A percentile compares a stretch with the other conserved stretches of the same genome.
These are phyloP conservation scores for Stomorhina lunata DNA, from an alignment of 2,888 invertebrate genomes.

Conservation along the genomic window DNA sequence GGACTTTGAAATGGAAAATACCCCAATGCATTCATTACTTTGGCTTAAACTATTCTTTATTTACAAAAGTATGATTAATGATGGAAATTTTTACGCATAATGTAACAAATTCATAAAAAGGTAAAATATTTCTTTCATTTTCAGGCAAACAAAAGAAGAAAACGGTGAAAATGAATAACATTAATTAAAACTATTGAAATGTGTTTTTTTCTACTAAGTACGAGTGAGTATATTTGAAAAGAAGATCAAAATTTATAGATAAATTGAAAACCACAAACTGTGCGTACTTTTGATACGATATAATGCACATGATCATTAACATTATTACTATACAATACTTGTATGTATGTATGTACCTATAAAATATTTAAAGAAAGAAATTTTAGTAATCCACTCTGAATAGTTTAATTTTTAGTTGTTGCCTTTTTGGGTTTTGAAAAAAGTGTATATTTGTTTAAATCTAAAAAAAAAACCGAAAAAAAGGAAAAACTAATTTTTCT, in stretches of 20 bases:
- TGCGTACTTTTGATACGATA: conserved; percentile 11
- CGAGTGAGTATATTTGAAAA: too few relatives aligned
- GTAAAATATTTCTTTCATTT: not conserved
- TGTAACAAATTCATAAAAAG: conserved; percentile 11
- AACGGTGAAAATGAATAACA: conserved; percentile 30
- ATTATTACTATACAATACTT: conserved; percentile 9
- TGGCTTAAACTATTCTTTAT: not conserved
- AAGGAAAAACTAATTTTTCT: conserved; percentile 57
- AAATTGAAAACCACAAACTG: conserved; percentile 46
- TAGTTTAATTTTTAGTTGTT: conserved; percentile 20
- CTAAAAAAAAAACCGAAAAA: conserved; percentile 30
- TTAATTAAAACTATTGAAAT: conserved; percentile 57
- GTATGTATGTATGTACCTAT: too few relatives aligned
- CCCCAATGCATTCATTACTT: too few relatives aligned
- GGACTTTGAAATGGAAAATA: not conserved
- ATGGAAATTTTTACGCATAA: conserved; percentile 46
- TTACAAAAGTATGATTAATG: conserved; percentile 59
- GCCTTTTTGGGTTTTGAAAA: not conserved
- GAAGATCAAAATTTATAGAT: conserved; percentile 25
- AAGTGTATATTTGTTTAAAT: not conserved
- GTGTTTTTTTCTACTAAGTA: too few relatives aligned
- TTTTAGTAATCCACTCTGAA: not conserved
- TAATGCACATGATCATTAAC: conserved; percentile 31
- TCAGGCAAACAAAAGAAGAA: not conserved
- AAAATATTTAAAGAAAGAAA: too few relatives aligned